phyloP scores from a whole-genome alignment of 1,140 invertebrate species.

The Heliconius melpomene region DNA sequence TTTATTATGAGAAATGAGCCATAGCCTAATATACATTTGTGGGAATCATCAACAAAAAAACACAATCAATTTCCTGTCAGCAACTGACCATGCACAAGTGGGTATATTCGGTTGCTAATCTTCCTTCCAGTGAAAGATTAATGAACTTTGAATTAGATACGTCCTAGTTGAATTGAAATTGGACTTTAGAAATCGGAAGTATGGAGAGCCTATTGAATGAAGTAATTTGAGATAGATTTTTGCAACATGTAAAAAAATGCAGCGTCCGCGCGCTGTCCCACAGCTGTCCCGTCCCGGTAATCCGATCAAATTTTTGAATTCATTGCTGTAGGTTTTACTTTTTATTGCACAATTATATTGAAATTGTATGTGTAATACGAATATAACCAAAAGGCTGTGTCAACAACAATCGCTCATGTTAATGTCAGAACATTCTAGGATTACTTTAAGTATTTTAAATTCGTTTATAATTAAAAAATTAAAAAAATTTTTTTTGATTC shows the following conservation, averaged over 20 bases:
- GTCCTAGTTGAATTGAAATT: slow-evolving; percentile 75
- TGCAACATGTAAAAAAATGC: slow-evolving; percentile 64
- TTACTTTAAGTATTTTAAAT: too few relatives aligned
- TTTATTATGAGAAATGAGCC: slow-evolving; percentile 7
- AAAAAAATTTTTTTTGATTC: too few relatives aligned
- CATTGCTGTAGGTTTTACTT: slow-evolving; percentile 42
- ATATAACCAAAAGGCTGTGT: neutral
- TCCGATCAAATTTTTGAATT: slow-evolving; percentile 72
- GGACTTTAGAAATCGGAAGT: slow-evolving; percentile 74
- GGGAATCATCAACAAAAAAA: slow-evolving; percentile 50
- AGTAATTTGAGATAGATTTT: slow-evolving; percentile 72
- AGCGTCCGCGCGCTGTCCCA: slow-evolving; percentile 59
- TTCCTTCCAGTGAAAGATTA: slow-evolving; percentile 65
- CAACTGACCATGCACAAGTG: slow-evolving; percentile 79
- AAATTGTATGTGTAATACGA: slow-evolving; percentile 40
- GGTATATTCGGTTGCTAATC: slow-evolving; percentile 49
- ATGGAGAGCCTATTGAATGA: slow-evolving; percentile 62
- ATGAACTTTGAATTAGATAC: slow-evolving; percentile 79
- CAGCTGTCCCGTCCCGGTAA: slow-evolving; percentile 72
- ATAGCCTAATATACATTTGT: slow-evolving; percentile 21
- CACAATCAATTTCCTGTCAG: slow-evolving; percentile 78
- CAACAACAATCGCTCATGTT: neutral
- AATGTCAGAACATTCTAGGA: neutral
- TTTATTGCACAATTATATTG: slow-evolving; percentile 40
- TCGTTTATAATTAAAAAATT: too few relatives aligned